Evolutionary conservation across 2,113 vertebrate genomes (phyloP).

Genomic region (Pseudorectes ferrugineus): DNA sequence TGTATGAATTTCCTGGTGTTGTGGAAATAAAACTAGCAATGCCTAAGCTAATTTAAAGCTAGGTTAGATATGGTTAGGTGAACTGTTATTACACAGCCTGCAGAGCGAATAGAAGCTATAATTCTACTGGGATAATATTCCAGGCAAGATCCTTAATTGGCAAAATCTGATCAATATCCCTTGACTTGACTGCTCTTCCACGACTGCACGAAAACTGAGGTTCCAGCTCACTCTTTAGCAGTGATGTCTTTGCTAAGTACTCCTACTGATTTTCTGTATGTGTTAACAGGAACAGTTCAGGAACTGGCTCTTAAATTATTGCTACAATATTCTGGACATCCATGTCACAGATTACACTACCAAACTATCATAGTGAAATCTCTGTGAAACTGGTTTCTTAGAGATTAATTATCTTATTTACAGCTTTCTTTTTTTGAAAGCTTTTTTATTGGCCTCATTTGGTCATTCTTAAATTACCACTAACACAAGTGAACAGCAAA

Average conservation of each 20-base stretch:
- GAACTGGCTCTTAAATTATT: neutral
- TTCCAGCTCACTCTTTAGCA: neutral
- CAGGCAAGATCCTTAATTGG: neutral
- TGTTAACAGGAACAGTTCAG: neutral
- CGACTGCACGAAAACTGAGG: fast-evolving
- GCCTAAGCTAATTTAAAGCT: neutral
- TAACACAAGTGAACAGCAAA: neutral
- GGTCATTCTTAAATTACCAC: neutral
- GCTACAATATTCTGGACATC: neutral
- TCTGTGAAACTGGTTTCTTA: neutral
- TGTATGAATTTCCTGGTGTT: neutral
- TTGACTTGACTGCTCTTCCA: neutral
- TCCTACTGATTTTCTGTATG: neutral
- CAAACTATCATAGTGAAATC: neutral
- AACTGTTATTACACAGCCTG: neutral
- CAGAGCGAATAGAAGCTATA: neutral
- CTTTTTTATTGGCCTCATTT: neutral
- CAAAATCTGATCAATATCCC: neutral
- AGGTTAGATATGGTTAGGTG: neutral
- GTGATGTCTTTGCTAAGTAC: neutral
- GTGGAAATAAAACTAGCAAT: neutral
- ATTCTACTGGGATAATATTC: neutral
- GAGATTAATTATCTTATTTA: neutral
- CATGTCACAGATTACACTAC: neutral
- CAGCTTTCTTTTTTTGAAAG: neutral